These are phyloP conservation scores for Nipponacmea schrenckii DNA, from an alignment of 2,888 invertebrate species.

Conservation along the genomic window DNA sequence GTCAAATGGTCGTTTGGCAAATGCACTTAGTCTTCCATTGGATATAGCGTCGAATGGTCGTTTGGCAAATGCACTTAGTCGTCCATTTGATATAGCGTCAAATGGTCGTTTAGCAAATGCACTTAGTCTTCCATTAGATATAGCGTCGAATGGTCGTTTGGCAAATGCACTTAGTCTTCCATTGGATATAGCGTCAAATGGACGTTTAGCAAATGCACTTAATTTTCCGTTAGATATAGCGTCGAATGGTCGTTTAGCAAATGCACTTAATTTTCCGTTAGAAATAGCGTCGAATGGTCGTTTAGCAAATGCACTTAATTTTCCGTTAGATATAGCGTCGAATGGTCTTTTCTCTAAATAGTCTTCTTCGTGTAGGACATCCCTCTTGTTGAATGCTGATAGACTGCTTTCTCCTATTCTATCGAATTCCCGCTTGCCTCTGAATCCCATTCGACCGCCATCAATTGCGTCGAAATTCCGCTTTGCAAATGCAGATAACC, in stretches of 20 bases:
- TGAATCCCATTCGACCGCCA: constrained; percentile 18
- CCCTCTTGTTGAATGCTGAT: constrained; percentile 26
- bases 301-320: constrained; percentile 33
- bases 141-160: constrained; percentile 29
- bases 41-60: constrained; percentile 24
- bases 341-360: constrained; percentile 25
- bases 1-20: constrained; percentile 25
- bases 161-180: constrained; percentile 25
- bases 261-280: constrained; percentile 23
- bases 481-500: constrained; percentile 13
- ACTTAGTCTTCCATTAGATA: constrained; percentile 21
- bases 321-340: constrained; percentile 24
- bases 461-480: constrained; percentile 8
- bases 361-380: background rate
- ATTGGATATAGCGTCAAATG: constrained; percentile 26
- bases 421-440: constrained; percentile 28
- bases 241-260: constrained; percentile 29
- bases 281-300: constrained; percentile 26
- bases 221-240: constrained; percentile 25
- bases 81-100: constrained; percentile 20
- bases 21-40: constrained; percentile 19
- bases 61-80: constrained; percentile 23
- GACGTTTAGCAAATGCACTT: constrained; percentile 31
- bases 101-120: constrained; percentile 27
- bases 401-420: constrained; percentile 26